These are phyloP conservation scores for Himalopsyche kuldschensis DNA, from an alignment of 2,888 invertebrate genomes.

Conservation along the genomic window DNA sequence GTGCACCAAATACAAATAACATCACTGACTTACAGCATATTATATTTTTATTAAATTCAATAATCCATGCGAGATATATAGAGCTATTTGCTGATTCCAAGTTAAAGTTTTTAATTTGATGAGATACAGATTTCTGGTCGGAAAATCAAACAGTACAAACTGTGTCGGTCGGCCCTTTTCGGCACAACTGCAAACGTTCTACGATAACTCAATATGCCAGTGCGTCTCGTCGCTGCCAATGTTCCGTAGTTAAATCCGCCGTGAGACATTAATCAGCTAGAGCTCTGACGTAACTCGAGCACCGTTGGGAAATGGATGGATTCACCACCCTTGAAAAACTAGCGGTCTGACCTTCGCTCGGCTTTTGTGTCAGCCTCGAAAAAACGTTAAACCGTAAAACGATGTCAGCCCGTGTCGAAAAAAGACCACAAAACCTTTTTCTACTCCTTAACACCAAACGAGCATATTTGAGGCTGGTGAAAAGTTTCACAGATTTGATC, in stretches of 20 bases:
- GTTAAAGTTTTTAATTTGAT: background rate
- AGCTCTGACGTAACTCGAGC: slow-evolving; percentile 4
- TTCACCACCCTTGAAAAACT: slow-evolving; percentile 13
- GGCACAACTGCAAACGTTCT: background rate
- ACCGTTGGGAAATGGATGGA: slow-evolving; percentile 15
- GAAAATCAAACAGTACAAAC: background rate
- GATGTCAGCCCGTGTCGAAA: background rate
- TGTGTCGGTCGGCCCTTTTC: background rate
- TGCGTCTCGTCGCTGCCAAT: background rate
- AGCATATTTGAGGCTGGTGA: background rate
- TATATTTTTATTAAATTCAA: too few species aligned
- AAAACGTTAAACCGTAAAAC: slow-evolving; percentile 3
- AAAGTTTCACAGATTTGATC: background rate
- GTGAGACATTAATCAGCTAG: slow-evolving; percentile 20
- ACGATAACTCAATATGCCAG: background rate
- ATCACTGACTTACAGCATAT: too few species aligned
- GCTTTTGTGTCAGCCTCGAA: background rate
- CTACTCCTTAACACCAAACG: background rate
- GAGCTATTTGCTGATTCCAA: background rate
- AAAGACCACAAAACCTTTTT: background rate
- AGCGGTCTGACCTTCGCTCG: slow-evolving; percentile 13
- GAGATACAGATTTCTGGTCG: background rate
- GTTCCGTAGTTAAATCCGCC: slow-evolving; percentile 21
- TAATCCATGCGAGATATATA: too few species aligned
- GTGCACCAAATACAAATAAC: too few species aligned